Conservation (phyloP, 2,113 vertebrate genomes). For the Vulpes ferrilata region DNA sequence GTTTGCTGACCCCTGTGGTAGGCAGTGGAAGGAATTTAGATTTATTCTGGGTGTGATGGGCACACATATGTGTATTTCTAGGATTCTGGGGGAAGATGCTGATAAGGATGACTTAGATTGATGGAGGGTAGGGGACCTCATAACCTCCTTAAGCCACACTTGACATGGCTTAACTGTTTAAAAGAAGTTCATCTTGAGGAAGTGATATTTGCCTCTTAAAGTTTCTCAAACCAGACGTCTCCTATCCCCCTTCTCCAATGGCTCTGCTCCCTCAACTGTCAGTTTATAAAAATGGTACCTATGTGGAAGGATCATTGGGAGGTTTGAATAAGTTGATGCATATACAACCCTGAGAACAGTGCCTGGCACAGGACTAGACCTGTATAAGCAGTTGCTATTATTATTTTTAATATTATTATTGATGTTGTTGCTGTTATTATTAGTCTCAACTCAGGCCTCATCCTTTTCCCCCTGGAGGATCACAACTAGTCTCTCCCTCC, state of each 20-base stretch:
- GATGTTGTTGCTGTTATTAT: not conserved
- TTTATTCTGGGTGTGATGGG: not conserved
- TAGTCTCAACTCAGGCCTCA: not conserved
- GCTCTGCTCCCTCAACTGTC: not conserved
- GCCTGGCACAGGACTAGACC: not conserved
- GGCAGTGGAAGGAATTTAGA: not conserved
- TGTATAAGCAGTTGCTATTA: not conserved
- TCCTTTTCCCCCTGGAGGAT: not conserved
- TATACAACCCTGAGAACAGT: not conserved
- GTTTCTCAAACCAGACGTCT: not conserved
- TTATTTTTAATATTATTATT: not conserved
- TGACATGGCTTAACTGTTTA: not conserved
- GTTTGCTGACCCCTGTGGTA: not conserved
- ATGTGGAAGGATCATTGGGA: not conserved
- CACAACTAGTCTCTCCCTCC: not conserved
- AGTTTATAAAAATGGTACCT: not conserved
- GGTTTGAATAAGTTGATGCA: not conserved
- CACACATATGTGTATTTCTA: not conserved
- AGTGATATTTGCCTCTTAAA: not conserved
- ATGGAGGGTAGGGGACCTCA: not conserved
- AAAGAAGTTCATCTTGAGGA: not conserved
- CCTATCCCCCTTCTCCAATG: not conserved
- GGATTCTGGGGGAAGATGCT: not conserved
- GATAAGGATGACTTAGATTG: not conserved
- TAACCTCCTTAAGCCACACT: not conserved